phyloP scores from a whole-genome alignment of 37 sponge, comb jelly and placozoan species.

The Haliclona indistincta region DNA sequence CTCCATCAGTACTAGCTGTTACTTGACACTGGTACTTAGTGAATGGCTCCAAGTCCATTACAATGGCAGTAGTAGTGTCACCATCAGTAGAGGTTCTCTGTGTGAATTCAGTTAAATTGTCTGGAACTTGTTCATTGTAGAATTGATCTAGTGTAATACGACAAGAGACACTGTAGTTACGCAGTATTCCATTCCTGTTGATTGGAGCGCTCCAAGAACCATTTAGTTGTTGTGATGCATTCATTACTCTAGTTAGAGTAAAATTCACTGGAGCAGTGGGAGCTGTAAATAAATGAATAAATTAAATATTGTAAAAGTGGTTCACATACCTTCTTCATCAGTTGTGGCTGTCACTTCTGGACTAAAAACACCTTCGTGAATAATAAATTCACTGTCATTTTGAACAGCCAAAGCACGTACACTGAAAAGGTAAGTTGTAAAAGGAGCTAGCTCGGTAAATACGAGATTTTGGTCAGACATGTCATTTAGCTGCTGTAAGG shows the following conservation, averaged over 20 bases:
- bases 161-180: slow-evolving; percentile 39
- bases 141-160: background rate
- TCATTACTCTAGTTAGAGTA: background rate
- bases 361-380: no score
- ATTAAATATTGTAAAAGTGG: background rate
- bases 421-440: slow-evolving; percentile 26
- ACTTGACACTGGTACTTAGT: slow-evolving; percentile 38
- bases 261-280: slow-evolving; percentile 35
- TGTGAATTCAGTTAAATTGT: background rate
- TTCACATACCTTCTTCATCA: no score
- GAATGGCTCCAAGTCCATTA: slow-evolving; percentile 37
- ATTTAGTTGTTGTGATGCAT: slow-evolving; percentile 12
- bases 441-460: slow-evolving; percentile 15
- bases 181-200: slow-evolving; percentile 46
- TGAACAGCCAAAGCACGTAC: no score
- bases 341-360: no score
- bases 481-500: slow-evolving; percentile 22
- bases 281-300: slow-evolving; percentile 7
- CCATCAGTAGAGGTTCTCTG: background rate
- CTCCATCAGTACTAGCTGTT: slow-evolving; percentile 32
- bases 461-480: slow-evolving; percentile 4
- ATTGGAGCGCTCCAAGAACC: slow-evolving; percentile 45
- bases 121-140: slow-evolving; percentile 11
- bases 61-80: background rate
- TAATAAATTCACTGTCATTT: no score